Conservation (phyloP, 2,113 vertebrate genomes). For the Notothenia coriiceps region DNA sequence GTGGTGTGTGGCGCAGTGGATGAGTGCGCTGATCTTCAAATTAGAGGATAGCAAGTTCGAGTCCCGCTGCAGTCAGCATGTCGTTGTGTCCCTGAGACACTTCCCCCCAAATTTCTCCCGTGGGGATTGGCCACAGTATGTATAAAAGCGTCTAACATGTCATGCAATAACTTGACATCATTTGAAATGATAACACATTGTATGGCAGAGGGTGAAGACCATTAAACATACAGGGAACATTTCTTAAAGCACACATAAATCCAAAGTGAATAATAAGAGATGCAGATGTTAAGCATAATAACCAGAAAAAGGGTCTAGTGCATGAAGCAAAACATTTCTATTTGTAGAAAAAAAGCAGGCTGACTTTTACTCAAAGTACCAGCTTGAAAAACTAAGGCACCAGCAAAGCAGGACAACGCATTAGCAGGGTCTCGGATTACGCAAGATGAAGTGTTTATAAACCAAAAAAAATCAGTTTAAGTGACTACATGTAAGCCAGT, state of each 20-base stretch:
- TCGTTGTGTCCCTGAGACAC: no score
- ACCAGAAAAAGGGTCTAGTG: constrained; percentile 13
- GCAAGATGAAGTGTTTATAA: neutral
- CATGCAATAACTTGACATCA: constrained; percentile 15
- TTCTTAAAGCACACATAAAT: neutral
- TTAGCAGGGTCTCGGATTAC: neutral
- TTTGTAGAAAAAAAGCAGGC: constrained; percentile 42
- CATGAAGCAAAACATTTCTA: constrained; percentile 27
- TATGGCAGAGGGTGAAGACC: neutral
- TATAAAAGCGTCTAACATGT: no score
- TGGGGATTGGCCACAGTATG: no score
- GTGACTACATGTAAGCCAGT: neutral
- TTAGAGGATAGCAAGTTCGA: no score
- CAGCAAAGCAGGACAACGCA: constrained; percentile 33
- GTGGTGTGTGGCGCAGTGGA: no score
- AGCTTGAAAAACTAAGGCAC: constrained; percentile 71
- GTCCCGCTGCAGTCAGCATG: no score
- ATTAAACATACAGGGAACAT: neutral
- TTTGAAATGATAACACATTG: constrained; percentile 20
- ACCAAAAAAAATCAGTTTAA: neutral
- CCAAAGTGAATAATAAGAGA: neutral
- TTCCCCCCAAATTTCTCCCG: no score
- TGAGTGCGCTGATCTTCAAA: no score
- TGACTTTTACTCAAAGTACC: constrained; percentile 33
- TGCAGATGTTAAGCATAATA: neutral